These are phyloP conservation scores for Anthoscopus minutus DNA, from an alignment of 2,113 vertebrate genomes.

Conservation along the genomic window DNA sequence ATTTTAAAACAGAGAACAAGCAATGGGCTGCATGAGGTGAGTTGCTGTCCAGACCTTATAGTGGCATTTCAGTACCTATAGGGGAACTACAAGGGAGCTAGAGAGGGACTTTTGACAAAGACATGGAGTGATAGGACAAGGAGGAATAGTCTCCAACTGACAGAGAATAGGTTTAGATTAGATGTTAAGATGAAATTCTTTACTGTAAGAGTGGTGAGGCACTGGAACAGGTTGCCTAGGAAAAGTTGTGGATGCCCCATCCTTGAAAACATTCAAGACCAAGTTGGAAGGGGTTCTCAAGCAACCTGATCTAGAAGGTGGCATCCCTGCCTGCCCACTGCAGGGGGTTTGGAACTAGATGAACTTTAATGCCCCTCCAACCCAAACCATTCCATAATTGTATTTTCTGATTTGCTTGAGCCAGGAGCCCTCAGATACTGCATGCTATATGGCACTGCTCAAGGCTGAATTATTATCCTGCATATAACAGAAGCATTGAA, in stretches of 20 bases:
- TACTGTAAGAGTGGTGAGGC: neutral
- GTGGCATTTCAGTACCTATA: neutral
- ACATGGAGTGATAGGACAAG: neutral
- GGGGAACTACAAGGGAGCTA: neutral
- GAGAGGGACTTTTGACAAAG: neutral
- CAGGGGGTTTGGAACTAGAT: neutral
- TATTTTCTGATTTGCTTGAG: neutral
- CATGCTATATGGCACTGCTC: fast-evolving
- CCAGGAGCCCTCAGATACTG: neutral
- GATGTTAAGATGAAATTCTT: neutral
- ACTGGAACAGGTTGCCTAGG: neutral
- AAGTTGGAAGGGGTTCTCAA: neutral
- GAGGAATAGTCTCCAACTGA: neutral
- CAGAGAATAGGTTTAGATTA: neutral
- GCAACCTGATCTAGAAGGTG: neutral
- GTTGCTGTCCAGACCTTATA: neutral
- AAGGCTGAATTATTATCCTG: neutral
- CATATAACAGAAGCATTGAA: neutral
- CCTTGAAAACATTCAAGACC: neutral
- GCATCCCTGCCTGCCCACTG: neutral
- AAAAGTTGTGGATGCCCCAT: no score
- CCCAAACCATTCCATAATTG: neutral
- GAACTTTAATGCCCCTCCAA: neutral
- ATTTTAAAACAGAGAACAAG: neutral
- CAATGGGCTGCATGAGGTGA: neutral